Evolutionary conservation across 1,140 invertebrate genomes (phyloP).

Genomic region (Zaprionus lachaisei): DNA sequence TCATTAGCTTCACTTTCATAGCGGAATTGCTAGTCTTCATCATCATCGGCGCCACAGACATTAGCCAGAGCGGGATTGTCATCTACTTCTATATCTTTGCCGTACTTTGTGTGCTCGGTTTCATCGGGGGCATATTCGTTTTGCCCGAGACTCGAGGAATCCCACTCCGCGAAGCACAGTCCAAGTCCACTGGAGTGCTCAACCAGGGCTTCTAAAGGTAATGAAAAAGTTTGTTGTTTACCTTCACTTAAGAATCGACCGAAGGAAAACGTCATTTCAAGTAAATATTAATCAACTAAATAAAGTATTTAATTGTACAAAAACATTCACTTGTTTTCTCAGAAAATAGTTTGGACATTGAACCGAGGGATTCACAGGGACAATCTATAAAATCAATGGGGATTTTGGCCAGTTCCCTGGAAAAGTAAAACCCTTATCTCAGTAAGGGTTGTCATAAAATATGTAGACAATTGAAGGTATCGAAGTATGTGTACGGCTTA

Average conservation of each 20-base stretch:
- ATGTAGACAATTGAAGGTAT: neutral
- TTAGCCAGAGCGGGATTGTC: neutral
- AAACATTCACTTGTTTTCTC: neutral
- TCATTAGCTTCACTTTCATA: slow-evolving; percentile 55
- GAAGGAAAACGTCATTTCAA: neutral
- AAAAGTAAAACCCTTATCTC: neutral
- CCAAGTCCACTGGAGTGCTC: slow-evolving; percentile 48
- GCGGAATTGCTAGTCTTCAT: slow-evolving; percentile 59
- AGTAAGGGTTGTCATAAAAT: neutral
- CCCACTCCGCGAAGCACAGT: slow-evolving; percentile 61
- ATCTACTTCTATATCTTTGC: slow-evolving; percentile 58
- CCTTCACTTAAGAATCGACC: neutral
- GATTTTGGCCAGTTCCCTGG: neutral
- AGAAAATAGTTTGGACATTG: neutral
- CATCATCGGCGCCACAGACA: slow-evolving; percentile 27
- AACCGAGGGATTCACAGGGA: neutral
- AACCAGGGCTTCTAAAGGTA: slow-evolving; percentile 35
- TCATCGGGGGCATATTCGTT: slow-evolving; percentile 29
- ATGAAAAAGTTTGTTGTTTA: neutral
- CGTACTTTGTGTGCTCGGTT: slow-evolving; percentile 46
- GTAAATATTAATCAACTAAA: neutral
- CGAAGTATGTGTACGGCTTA: neutral
- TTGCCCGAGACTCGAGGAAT: slow-evolving; percentile 64
- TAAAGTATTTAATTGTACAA: neutral
- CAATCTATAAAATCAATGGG: neutral